A percentile compares a stretch with the other conserved stretches of the same genome.
These are phyloP conservation scores for Columbina picui DNA, from an alignment of 2,113 vertebrate genomes.

Conservation along the genomic window DNA sequence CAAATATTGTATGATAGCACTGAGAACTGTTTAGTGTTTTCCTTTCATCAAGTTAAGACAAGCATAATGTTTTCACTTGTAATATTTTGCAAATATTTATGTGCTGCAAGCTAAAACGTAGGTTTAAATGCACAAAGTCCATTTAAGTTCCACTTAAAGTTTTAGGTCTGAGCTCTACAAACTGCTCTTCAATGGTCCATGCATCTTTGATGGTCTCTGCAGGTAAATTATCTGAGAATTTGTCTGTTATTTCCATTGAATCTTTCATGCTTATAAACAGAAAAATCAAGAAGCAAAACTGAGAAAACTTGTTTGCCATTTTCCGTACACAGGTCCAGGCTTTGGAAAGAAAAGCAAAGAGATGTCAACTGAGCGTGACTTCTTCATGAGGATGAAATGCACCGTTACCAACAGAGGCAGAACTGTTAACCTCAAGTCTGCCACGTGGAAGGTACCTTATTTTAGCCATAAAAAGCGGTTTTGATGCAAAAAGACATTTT, in stretches of 20 bases:
- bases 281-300: neutral
- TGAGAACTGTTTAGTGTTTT: neutral
- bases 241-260: neutral
- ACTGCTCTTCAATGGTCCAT: neutral
- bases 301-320: neutral
- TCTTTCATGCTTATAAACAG: neutral
- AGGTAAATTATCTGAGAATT: neutral
- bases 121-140: neutral
- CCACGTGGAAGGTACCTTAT: constrained; percentile 90
- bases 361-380: constrained; percentile 83
- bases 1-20: neutral
- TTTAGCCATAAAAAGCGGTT: neutral
- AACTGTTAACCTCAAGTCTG: constrained; percentile 92
- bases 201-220: constrained; percentile 4
- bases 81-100: neutral
- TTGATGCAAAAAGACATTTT: neutral
- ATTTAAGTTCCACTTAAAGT: neutral
- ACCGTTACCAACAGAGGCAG: constrained; percentile 90
- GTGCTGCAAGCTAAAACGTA: neutral
- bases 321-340: constrained; percentile 70
- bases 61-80: neutral
- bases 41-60: neutral
- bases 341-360: constrained; percentile 88
- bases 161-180: neutral
- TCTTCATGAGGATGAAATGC: constrained; percentile 96